These are phyloP conservation scores for Chroicocephalus ridibundus DNA, from an alignment of 2,113 vertebrate species.

Conservation along the genomic window DNA sequence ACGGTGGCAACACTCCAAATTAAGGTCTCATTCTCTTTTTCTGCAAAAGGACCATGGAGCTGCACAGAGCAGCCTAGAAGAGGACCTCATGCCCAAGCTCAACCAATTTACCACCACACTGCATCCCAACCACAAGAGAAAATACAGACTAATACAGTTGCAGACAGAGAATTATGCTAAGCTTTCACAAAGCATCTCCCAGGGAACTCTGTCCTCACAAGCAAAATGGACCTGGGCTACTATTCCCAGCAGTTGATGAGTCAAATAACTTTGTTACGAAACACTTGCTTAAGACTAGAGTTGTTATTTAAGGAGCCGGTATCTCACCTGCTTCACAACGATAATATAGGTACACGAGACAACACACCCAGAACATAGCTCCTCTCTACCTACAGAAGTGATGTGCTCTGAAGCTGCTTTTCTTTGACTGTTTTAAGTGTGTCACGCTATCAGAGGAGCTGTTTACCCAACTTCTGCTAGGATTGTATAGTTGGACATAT, in stretches of 20 bases:
- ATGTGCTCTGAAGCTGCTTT: not conserved
- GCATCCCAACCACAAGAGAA: not conserved
- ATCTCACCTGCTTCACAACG: slow-evolving; percentile 13
- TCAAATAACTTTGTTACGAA: slow-evolving; percentile 41
- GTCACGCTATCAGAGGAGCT: not conserved
- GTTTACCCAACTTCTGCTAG: not conserved
- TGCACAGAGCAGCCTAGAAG: not conserved
- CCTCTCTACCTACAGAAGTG: not conserved
- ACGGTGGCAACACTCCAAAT: not conserved
- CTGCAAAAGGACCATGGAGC: not conserved
- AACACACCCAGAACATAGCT: not conserved
- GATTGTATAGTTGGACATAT: not conserved
- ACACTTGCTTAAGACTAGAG: not conserved
- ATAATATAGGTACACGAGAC: not conserved
- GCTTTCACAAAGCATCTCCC: not conserved
- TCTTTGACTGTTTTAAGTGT: not conserved
- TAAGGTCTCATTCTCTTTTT: not conserved
- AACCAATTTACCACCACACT: not conserved
- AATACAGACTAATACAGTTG: not conserved
- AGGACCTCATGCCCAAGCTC: not conserved
- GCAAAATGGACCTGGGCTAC: not conserved
- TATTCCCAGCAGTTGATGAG: slow-evolving; percentile 35
- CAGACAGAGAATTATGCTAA: not conserved
- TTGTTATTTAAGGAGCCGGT: not conserved
- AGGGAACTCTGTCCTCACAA: not conserved